These are phyloP conservation scores for Epistrophella euchroma DNA, from an alignment of 2,888 invertebrate genomes.

Conservation along the genomic window DNA sequence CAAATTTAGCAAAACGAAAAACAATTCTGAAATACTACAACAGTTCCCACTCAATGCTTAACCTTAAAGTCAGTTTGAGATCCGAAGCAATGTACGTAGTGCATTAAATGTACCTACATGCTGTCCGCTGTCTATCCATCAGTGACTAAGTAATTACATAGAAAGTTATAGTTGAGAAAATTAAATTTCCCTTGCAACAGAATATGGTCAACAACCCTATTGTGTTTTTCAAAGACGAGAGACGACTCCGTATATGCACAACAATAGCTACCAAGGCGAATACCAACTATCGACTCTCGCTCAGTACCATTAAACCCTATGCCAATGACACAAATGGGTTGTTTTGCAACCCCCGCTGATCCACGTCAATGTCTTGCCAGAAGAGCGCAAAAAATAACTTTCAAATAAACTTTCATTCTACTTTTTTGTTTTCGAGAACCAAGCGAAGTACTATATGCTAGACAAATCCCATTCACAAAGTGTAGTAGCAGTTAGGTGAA, in stretches of 20 bases:
- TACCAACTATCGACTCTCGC: constrained; percentile 20
- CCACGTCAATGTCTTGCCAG: constrained; percentile 63
- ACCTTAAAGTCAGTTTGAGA: not conserved
- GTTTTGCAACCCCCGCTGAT: constrained; percentile 30
- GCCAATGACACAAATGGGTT: constrained; percentile 30
- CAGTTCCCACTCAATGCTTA: constrained; percentile 28
- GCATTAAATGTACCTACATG: constrained; percentile 22
- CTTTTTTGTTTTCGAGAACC: constrained; percentile 9
- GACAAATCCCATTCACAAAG: not conserved
- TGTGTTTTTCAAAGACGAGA: constrained; percentile 1
- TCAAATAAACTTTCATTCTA: constrained; percentile 53
- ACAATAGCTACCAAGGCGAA: not conserved
- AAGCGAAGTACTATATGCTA: not conserved
- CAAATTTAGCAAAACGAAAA: not conserved
- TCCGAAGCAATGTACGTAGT: not conserved
- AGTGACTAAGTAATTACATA: constrained; percentile 64
- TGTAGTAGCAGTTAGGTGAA: not conserved
- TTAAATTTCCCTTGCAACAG: constrained; percentile 49
- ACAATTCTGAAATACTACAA: not conserved
- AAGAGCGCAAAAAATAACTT: constrained; percentile 51
- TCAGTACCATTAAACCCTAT: constrained; percentile 25
- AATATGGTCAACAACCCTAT: constrained; percentile 57
- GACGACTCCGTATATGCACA: constrained; percentile 20
- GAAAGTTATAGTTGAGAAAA: constrained; percentile 62
- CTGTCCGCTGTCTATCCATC: constrained; percentile 53